Evolutionary conservation across 2,797 vertebrate species (phyloP), one percentile per base, ranked within the genome.

Genomic region (Myioborus miniatus): DNA sequence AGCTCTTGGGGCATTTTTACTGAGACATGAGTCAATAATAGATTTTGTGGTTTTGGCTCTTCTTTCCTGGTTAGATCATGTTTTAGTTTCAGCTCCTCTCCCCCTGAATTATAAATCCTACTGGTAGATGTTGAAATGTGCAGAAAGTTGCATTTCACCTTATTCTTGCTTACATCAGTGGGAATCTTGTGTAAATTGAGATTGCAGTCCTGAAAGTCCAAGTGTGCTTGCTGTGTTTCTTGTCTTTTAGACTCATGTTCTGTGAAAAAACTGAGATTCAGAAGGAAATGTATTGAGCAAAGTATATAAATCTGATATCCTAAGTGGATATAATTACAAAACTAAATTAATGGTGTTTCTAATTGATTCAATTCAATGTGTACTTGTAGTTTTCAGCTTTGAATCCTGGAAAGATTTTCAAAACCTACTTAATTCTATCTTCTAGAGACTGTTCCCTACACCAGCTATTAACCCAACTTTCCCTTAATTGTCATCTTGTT

Each of bases 261-360:
- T 62, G 29, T 11, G 20, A 86, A 74, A 89, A 87, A 84, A 92
- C 44, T 47, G 64, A 91, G 52, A 94, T 82, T 78, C 32, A 55
- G 37, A 78, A 75, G 67, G 22, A 30, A 80, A 78, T 47, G 6
- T 89, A 63, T 64, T 63, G 32, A 60, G 22, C 43, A 34, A 81
- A 87, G 60, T 84, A 70, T 68, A n/a, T 81, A 95, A 87, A 95
- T 93, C 22, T 32, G 47, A 30, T 71, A 59, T 90, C 64, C 30
- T 62, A 76, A 83, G 15, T 93, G 34, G 82, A 56, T 95, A 90
- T 91, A 94, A 91, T 90, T 68, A 84, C 68, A 90, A 96, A 97
- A 60, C 22, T 64, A 87, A 82, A 78, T 87, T 39, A 83, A 69
- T 67, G 29, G 7, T 63, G 46, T 77, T 82, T 72, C 36, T 55